phyloP scores from a whole-genome alignment of 2,797 vertebrate species.

The Arnoldichthys spilopterus region DNA sequence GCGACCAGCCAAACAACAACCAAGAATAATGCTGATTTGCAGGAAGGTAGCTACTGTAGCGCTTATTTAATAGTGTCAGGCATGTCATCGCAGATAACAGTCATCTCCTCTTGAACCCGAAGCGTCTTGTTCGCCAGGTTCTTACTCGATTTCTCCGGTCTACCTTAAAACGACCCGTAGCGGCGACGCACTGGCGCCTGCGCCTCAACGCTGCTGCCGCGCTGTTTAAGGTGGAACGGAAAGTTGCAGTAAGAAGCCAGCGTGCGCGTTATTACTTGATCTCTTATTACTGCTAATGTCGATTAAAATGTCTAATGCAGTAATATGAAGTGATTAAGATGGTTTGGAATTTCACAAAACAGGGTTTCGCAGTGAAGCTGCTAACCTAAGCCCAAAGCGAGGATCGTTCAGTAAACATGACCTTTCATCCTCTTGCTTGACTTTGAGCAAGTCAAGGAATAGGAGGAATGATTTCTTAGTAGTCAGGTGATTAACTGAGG shows the following conservation, averaged over 20 bases:
- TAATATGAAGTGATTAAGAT: neutral
- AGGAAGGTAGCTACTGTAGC: constrained; percentile 67
- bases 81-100: neutral
- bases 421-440: neutral
- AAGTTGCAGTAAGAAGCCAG: neutral
- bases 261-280: neutral
- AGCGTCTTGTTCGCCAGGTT: too few relatives aligned
- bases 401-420: neutral
- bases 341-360: neutral
- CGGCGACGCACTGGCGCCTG: neutral
- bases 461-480: too few relatives aligned
- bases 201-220: neutral
- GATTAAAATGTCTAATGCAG: neutral
- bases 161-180: neutral
- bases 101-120: too few relatives aligned
- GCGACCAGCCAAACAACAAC: too few relatives aligned
- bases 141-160: neutral
- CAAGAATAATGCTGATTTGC: constrained; percentile 66
- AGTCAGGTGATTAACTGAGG: too few relatives aligned
- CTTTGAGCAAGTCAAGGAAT: too few relatives aligned
- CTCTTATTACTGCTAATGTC: too few relatives aligned
- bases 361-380: neutral
- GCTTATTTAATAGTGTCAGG: neutral
- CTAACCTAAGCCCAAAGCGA: neutral
- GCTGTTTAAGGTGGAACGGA: neutral